Evolutionary conservation across 2,113 vertebrate species (phyloP), one percentile per base, ranked within the genome.

Genomic region (Salminus brasiliensis): DNA sequence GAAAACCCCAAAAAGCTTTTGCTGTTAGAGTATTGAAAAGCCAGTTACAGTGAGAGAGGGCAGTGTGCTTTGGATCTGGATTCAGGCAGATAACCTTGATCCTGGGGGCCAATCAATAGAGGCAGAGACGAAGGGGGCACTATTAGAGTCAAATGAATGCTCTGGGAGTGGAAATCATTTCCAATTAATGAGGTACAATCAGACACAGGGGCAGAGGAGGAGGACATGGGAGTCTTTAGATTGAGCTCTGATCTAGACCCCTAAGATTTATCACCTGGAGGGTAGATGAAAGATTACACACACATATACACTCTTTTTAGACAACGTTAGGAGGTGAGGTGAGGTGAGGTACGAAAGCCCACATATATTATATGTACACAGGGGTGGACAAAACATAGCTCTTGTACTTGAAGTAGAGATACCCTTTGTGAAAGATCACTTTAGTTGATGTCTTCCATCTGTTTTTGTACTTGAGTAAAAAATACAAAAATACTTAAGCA

Each of bases 111-210:
- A 65, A 21, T 66, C 65, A 27, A 55, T 73, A 80, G 60, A 79
- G 15, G 30, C 43, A 43, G 69, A 34, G 63, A 72, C 32, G 72
- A 72, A 79, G 69, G 34, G 39, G 47, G 34, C 34, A 55, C n/a
- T 49, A 27, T n/a, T 45, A 25, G 43, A 73, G 30, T 18, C 30
- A 62, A 18, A 32, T 30, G 21, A 32, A 62, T 62, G 18, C 59
- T 62, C 27, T 62, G 59, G 30, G 41, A 32, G 32, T 27, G 3
- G 62, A 73, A 73, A 72, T 72, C 30, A 72, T 79, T 79, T 79
- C 47, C 77, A 72, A 55, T 79, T 39, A 72, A 72, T 30, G 69
- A 72, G 59, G 66, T n/a, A 27, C 30, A 59, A 59, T 23, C 43
- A 27, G n/a, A 34, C 57, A 63, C 43, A 49, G 36, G 68, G 29